A percentile compares a stretch with the other conserved stretches of the same genome.
phyloP scores from a whole-genome alignment of 2,888 invertebrate species.

The Rhorus exstirpatorius region DNA sequence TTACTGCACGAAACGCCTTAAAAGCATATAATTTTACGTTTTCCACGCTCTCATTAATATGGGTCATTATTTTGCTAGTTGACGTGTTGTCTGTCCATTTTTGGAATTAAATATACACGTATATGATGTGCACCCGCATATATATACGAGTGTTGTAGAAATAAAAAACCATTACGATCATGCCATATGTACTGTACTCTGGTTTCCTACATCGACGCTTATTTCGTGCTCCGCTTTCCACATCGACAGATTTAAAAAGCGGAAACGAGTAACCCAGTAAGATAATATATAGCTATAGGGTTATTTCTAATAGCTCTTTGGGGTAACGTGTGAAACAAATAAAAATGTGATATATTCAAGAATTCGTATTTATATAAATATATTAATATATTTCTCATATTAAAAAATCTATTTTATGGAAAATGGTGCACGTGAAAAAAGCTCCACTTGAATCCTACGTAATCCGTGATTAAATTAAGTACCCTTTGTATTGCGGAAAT shows the following conservation, averaged over 20 bases:
- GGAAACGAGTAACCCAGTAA: slow-evolving; percentile 38
- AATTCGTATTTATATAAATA: no score
- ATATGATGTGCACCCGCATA: not conserved
- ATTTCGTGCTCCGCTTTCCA: slow-evolving; percentile 56
- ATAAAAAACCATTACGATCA: slow-evolving; percentile 16
- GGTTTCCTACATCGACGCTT: slow-evolving; percentile 37
- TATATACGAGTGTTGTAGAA: not conserved
- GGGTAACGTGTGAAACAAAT: no score
- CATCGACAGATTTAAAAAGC: slow-evolving; percentile 61
- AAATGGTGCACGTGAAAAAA: no score
- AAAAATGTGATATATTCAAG: no score
- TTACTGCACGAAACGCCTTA: slow-evolving; percentile 18
- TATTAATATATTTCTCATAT: no score
- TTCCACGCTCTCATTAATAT: slow-evolving; percentile 49
- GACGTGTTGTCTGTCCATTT: slow-evolving; percentile 37
- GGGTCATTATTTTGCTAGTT: slow-evolving; percentile 54
- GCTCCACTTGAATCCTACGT: no score
- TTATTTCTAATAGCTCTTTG: not conserved
- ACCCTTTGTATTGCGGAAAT: not conserved
- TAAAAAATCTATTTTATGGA: no score
- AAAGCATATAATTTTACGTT: slow-evolving; percentile 39
- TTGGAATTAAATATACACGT: slow-evolving; percentile 1
- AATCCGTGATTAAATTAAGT: no score
- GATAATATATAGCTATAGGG: not conserved
- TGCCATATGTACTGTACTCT: slow-evolving; percentile 2